phyloP scores from a whole-genome alignment of 2,888 invertebrate species.

The Aphodius granarius region DNA sequence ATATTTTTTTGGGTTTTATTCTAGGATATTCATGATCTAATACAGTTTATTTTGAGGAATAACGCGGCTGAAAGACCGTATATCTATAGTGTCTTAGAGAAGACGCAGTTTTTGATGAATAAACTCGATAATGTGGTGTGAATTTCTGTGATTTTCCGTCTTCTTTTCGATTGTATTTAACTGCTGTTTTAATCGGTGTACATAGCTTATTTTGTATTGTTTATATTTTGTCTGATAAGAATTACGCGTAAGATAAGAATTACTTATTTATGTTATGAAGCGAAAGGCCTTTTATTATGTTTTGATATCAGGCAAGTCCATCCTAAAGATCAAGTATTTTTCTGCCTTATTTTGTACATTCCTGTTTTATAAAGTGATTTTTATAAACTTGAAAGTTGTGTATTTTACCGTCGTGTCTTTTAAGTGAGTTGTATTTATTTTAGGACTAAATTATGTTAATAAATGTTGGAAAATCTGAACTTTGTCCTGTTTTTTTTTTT shows the following conservation, averaged over 20 bases:
- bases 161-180: too few relatives aligned
- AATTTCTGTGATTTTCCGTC: neutral
- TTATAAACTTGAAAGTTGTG: neutral
- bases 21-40: slow-evolving; percentile 70
- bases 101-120: slow-evolving; percentile 60
- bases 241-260: neutral
- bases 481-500: neutral
- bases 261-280: neutral
- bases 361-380: neutral
- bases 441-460: neutral
- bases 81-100: slow-evolving; percentile 70
- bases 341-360: neutral
- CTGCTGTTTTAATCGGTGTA: neutral
- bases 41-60: slow-evolving; percentile 71
- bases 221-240: neutral
- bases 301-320: neutral
- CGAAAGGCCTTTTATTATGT: neutral
- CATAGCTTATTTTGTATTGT: neutral
- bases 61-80: slow-evolving; percentile 77
- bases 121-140: slow-evolving; percentile 60
- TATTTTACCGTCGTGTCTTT: neutral
- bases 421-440: neutral
- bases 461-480: neutral
- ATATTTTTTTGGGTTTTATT: slow-evolving; percentile 43
- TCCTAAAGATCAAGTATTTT: neutral